These are phyloP conservation scores for Asbolus verrucosus DNA, from an alignment of 1,140 invertebrate species.

Conservation along the genomic window DNA sequence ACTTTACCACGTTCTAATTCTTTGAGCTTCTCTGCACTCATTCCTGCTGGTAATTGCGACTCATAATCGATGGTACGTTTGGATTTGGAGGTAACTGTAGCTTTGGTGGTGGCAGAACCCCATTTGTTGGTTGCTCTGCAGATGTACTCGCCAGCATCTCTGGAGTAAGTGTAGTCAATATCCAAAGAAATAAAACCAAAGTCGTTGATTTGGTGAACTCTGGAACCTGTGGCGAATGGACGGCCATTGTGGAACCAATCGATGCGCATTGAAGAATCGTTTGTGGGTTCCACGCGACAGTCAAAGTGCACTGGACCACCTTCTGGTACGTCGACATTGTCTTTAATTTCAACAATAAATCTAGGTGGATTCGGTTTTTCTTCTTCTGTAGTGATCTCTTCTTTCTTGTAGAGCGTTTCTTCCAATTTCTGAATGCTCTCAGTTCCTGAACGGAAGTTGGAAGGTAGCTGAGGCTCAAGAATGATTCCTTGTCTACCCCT, in stretches of 20 bases:
- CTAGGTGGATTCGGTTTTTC: constrained; percentile 87
- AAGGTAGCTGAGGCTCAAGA: constrained; percentile 89
- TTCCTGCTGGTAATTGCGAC: constrained; percentile 91
- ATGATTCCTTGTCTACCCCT: constrained; percentile 89
- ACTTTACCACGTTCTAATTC: constrained; percentile 90
- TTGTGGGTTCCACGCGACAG: constrained; percentile 88
- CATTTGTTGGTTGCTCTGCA: constrained; percentile 89
- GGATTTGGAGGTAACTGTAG: constrained; percentile 84
- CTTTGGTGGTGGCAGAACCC: constrained; percentile 85
- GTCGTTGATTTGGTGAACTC: constrained; percentile 92
- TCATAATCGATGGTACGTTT: constrained; percentile 92
- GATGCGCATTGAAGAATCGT: constrained; percentile 88
- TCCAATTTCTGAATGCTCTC: constrained; percentile 92
- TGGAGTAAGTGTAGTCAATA: constrained; percentile 86
- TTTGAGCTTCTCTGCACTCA: constrained; percentile 92
- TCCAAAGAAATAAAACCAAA: constrained; percentile 93
- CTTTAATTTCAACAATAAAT: constrained; percentile 87
- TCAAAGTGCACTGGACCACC: constrained; percentile 92
- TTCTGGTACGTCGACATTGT: constrained; percentile 86
- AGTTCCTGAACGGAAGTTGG: constrained; percentile 86
- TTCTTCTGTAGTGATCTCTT: constrained; percentile 84
- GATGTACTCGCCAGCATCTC: constrained; percentile 89
- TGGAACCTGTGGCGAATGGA: constrained; percentile 87
- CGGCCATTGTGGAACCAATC: constrained; percentile 95
- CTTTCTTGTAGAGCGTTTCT: constrained; percentile 87